Percentiles rank a stretch among this genome's conserved stretches.
Evolutionary conservation across 2,113 vertebrate genomes (phyloP).

Genomic region (Fregata magnificens): DNA sequence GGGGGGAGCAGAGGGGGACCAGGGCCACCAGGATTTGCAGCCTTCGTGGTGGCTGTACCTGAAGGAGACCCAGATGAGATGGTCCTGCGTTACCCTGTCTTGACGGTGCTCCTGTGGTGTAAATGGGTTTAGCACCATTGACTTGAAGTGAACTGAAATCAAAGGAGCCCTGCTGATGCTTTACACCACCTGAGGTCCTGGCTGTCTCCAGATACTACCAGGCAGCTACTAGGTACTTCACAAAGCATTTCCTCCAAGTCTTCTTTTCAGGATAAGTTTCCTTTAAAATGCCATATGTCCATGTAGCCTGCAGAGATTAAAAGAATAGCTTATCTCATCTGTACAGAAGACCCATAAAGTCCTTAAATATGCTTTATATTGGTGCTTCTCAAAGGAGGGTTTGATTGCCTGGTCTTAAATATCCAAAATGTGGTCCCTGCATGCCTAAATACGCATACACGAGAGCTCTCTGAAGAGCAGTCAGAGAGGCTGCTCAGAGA

Average conservation of each 20-base stretch:
- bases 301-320: neutral
- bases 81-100: neutral
- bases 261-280: neutral
- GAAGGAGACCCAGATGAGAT: neutral
- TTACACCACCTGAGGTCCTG: neutral
- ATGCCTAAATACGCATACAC: neutral
- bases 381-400: neutral
- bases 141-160: neutral
- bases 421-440: neutral
- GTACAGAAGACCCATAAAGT: neutral
- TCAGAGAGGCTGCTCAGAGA: neutral
- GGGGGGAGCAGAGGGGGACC: neutral
- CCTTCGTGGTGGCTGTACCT: neutral
- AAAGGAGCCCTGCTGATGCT: neutral
- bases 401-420: neutral
- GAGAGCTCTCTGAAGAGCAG: neutral
- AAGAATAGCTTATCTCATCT: neutral
- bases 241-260: neutral
- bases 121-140: neutral
- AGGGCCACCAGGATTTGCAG: neutral
- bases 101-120: neutral
- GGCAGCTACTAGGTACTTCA: neutral
- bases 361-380: neutral
- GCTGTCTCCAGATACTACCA: neutral
- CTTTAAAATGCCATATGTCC: neutral